A percentile compares a stretch with the other conserved stretches of the same genome.
Conservation (phyloP, 1,140 invertebrate species). For the Diachasmimorpha longicaudata region DNA sequence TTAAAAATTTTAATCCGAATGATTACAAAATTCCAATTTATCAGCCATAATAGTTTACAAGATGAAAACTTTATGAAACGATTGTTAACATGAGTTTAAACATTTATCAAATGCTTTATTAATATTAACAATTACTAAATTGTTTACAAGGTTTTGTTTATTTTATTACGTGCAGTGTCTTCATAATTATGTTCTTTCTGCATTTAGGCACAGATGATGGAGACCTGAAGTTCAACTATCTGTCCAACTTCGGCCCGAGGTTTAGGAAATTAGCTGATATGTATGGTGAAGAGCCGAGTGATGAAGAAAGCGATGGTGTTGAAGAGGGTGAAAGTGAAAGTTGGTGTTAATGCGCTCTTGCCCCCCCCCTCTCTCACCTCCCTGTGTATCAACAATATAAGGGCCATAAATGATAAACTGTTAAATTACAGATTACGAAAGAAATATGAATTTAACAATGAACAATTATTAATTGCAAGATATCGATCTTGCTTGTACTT, state of each 20-base stretch:
- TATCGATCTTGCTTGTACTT: not conserved
- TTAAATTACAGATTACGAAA: not conserved
- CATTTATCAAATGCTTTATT: too few species aligned
- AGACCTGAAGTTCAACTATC: conserved; percentile 95
- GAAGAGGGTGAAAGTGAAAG: conserved; percentile 71
- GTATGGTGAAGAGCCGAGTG: conserved; percentile 91
- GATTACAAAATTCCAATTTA: too few species aligned
- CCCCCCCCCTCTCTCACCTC: not conserved
- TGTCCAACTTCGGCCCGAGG: conserved; percentile 94
- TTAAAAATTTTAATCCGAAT: too few species aligned
- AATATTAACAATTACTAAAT: too few species aligned
- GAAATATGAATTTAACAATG: not conserved
- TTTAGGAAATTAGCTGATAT: conserved; percentile 97
- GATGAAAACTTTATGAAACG: too few species aligned
- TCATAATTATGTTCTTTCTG: conserved; percentile 8
- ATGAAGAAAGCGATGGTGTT: conserved; percentile 75
- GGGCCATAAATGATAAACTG: not conserved
- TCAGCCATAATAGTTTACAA: too few species aligned
- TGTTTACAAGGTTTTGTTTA: too few species aligned
- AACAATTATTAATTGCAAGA: not conserved
- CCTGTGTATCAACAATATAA: not conserved
- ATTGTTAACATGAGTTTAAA: too few species aligned
- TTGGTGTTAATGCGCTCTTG: conserved; percentile 69
- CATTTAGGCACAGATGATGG: conserved; percentile 84
- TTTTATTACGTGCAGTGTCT: not conserved